A percentile compares a stretch with the other conserved stretches of the same genome.
Conservation (phyloP, 1,140 invertebrate species). For the Delia radicum region DNA sequence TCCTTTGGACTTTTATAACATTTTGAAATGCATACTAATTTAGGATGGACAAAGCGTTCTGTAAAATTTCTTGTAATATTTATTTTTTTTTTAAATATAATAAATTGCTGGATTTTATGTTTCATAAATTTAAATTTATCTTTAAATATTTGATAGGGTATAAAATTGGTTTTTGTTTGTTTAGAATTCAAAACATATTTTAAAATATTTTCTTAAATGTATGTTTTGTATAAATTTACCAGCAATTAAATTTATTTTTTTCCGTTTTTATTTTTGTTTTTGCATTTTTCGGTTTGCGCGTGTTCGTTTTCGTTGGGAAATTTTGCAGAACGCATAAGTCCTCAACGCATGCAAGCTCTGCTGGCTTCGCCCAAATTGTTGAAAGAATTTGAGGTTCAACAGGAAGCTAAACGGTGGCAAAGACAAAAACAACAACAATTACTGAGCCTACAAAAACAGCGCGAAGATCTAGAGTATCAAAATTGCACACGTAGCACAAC, state of each 20-base stretch:
- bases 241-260: conserved; percentile 21
- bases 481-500: background rate
- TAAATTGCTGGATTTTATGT: conserved; percentile 21
- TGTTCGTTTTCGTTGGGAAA: conserved; percentile 11
- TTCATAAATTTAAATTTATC: background rate
- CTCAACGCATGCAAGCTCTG: conserved; percentile 42
- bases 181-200: background rate
- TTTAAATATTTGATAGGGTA: conserved; percentile 24
- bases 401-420: conserved; percentile 31
- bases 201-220: background rate
- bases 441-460: background rate
- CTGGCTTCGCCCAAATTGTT: conserved; percentile 42
- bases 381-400: conserved; percentile 38
- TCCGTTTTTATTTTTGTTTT: conserved; percentile 13
- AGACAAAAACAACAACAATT: conserved; percentile 3
- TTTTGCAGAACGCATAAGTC: conserved; percentile 54
- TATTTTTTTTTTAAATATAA: background rate
- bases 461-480: no score
- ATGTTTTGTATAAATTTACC: conserved; percentile 14
- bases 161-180: conserved; percentile 12
- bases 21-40: no score
- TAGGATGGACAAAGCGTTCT: conserved; percentile 2
- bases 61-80: conserved; percentile 2
- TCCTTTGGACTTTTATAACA: no score
- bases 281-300: background rate